A percentile compares a stretch with the other conserved stretches of the same genome.
Evolutionary conservation across 2,113 vertebrate species (phyloP).

Genomic region (Sitta europaea): DNA sequence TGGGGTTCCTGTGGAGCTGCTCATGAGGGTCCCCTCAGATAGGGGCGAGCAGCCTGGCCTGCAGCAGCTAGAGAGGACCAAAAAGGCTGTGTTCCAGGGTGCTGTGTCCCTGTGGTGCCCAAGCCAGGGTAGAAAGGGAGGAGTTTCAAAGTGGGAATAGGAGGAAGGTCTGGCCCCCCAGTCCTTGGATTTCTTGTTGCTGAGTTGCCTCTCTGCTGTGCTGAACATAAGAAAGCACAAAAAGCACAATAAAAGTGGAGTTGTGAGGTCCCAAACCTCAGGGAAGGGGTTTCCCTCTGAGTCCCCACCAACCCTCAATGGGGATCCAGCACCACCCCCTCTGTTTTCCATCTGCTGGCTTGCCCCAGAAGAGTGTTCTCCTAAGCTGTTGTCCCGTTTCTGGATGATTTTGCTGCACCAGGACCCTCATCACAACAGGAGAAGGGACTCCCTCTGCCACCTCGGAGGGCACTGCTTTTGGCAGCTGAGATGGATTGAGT

Average conservation of each 20-base stretch:
- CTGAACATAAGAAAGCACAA: neutral
- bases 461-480: neutral
- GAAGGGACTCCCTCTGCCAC: rapidly evolving
- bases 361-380: neutral
- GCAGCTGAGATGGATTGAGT: neutral
- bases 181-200: neutral
- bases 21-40: rapidly evolving
- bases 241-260: neutral
- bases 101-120: neutral
- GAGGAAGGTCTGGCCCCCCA: neutral
- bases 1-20: rapidly evolving
- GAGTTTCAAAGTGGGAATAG: neutral
- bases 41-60: neutral
- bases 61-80: neutral
- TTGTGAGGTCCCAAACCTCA: neutral
- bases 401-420: neutral
- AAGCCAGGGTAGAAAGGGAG: rapidly evolving
- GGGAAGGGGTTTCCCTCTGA: neutral
- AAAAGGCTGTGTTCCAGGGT: neutral
- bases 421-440: rapidly evolving
- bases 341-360: neutral
- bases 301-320: neutral
- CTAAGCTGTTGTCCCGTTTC: neutral
- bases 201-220: neutral
- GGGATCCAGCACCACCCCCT: neutral